phyloP scores from a whole-genome alignment of 2,113 vertebrate genomes.

The Hucho hucho region DNA sequence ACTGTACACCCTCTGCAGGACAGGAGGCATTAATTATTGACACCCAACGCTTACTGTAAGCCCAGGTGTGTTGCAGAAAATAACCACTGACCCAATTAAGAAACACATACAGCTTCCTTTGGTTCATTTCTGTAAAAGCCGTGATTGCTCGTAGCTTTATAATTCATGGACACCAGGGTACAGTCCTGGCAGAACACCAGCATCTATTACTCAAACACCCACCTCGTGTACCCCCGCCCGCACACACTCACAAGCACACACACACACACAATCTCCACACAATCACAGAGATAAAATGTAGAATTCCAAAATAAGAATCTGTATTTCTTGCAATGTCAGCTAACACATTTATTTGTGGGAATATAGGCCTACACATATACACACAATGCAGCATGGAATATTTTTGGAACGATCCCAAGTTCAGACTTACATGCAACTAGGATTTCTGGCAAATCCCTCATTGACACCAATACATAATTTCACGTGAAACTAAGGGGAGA shows the following conservation, averaged over 20 bases:
- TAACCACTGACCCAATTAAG: constrained; percentile 49
- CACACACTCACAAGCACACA: constrained; percentile 5
- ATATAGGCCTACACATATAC: no score
- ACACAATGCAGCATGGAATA: no score
- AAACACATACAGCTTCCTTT: constrained; percentile 50
- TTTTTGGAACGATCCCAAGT: no score
- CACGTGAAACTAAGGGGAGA: background rate
- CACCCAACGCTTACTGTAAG: constrained; percentile 42
- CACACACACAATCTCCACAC: constrained; percentile 14
- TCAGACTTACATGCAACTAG: background rate
- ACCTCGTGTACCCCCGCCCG: constrained; percentile 9
- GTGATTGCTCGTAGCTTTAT: constrained; percentile 53
- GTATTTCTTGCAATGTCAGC: no score
- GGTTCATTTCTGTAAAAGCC: constrained; percentile 54
- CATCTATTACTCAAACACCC: constrained; percentile 47
- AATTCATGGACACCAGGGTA: constrained; percentile 49
- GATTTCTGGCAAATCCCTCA: background rate
- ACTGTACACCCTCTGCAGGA: constrained; percentile 21
- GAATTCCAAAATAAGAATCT: no score
- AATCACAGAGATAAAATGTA: background rate
- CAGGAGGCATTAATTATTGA: constrained; percentile 51
- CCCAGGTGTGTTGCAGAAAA: constrained; percentile 52
- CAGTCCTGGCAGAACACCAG: constrained; percentile 46
- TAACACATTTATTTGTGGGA: no score
- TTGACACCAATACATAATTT: constrained; percentile 2